These are phyloP conservation scores for Norana najaformis DNA, from an alignment of 2,888 invertebrate species.

Conservation along the genomic window DNA sequence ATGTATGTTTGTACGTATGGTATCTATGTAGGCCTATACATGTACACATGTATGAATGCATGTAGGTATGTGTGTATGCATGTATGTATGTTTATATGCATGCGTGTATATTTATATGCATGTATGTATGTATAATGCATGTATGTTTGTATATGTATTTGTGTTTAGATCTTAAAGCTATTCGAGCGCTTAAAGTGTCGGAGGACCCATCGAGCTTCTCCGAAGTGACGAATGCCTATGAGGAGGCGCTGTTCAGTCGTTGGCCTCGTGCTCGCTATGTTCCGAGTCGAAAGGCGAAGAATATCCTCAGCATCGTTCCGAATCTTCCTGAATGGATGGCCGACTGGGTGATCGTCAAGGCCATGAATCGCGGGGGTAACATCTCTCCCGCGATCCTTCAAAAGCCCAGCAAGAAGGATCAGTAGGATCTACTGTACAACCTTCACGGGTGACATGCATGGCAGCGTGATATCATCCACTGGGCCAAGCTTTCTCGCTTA, in stretches of 20 bases:
- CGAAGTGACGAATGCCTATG: slow-evolving; percentile 30
- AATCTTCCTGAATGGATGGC: background rate
- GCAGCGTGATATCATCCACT: background rate
- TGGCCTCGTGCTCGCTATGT: slow-evolving; percentile 22
- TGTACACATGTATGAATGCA: too few relatives aligned
- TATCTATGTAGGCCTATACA: background rate
- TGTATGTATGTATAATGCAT: too few relatives aligned
- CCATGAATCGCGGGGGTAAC: background rate
- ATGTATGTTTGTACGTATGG: background rate
- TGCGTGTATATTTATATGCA: too few relatives aligned
- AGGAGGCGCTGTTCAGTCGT: slow-evolving; percentile 29
- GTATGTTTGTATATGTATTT: too few relatives aligned
- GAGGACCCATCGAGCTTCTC: background rate
- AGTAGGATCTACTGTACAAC: background rate
- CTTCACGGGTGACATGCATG: background rate
- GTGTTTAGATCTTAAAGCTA: background rate
- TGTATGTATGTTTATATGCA: too few relatives aligned
- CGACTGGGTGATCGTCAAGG: slow-evolving; percentile 20
- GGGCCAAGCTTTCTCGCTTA: too few relatives aligned
- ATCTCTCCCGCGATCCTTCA: background rate
- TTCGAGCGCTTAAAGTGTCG: background rate
- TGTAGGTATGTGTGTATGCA: too few relatives aligned
- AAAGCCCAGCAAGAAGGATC: background rate
- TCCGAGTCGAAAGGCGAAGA: background rate
- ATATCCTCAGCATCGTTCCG: background rate